Evolutionary conservation across 2,888 invertebrate genomes (phyloP).

Genomic region (Pterostichus niger): DNA sequence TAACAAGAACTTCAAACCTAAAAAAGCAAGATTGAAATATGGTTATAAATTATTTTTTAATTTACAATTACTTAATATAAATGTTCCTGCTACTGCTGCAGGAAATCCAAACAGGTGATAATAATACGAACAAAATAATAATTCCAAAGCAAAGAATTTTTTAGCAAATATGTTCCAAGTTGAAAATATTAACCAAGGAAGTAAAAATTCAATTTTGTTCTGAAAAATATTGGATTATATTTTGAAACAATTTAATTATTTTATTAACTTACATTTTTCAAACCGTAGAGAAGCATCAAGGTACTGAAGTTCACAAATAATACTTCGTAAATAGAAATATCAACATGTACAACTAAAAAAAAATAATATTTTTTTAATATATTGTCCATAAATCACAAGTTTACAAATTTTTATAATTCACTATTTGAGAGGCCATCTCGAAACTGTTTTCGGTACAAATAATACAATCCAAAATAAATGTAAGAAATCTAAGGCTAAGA

Average conservation of each 20-base stretch:
- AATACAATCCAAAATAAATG: no score
- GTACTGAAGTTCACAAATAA: constrained; percentile 1
- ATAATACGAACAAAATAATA: neutral
- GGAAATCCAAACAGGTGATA: neutral
- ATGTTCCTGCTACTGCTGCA: neutral
- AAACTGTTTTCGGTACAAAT: no score
- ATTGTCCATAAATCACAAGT: no score
- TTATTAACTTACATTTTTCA: constrained; percentile 31
- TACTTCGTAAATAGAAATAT: constrained; percentile 12
- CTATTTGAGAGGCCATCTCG: no score
- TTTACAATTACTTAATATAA: neutral
- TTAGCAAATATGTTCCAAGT: constrained; percentile 70
- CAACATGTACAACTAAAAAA: constrained; percentile 44
- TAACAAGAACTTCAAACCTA: constrained; percentile 10
- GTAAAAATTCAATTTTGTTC: constrained; percentile 70
- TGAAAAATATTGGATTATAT: constrained; percentile 57
- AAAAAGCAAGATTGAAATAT: neutral
- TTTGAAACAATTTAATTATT: neutral
- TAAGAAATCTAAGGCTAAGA: no score
- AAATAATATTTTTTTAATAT: no score
- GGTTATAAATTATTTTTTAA: constrained; percentile 1
- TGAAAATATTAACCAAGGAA: constrained; percentile 74
- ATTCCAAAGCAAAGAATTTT: constrained; percentile 56
- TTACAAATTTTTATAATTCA: no score
- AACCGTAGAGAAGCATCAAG: constrained; percentile 3